A percentile compares a stretch with the other conserved stretches of the same genome.
Evolutionary conservation across 2,113 vertebrate genomes (phyloP).

Genomic region (Anguilla japonica): DNA sequence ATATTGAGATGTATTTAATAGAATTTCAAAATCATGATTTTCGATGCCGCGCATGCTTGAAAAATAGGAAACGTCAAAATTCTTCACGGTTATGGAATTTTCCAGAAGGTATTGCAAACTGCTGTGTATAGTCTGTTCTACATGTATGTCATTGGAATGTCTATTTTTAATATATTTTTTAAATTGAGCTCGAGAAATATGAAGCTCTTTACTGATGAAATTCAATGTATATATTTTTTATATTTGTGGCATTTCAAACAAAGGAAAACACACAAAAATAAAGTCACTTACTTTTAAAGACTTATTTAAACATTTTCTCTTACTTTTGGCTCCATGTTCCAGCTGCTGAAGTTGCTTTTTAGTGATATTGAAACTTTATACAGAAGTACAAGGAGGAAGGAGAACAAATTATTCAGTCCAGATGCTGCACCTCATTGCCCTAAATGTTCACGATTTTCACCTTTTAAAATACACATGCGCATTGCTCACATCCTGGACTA

Average conservation of each 20-base stretch:
- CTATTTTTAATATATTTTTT: conserved; percentile 33
- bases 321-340: background rate
- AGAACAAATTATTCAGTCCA: background rate
- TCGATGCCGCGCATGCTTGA: conserved; percentile 65
- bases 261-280: background rate
- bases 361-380: background rate
- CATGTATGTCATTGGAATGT: conserved; percentile 58
- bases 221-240: conserved; percentile 46
- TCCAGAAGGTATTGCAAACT: conserved; percentile 62
- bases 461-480: background rate
- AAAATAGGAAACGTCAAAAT: conserved; percentile 71
- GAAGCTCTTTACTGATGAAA: conserved; percentile 58
- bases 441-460: background rate
- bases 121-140: conserved; percentile 37
- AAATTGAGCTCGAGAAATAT: conserved; percentile 56
- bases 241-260: conserved; percentile 51
- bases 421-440: background rate
- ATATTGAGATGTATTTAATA: conserved; percentile 36
- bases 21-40: conserved; percentile 56
- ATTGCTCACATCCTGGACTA: background rate
- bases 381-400: background rate
- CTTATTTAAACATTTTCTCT: background rate
- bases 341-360: background rate
- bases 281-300: background rate
- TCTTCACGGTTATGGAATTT: conserved; percentile 64